Evolutionary conservation across 1,140 invertebrate species (phyloP), one percentile per base, ranked within the genome.

Genomic region (Platyura marginata): DNA sequence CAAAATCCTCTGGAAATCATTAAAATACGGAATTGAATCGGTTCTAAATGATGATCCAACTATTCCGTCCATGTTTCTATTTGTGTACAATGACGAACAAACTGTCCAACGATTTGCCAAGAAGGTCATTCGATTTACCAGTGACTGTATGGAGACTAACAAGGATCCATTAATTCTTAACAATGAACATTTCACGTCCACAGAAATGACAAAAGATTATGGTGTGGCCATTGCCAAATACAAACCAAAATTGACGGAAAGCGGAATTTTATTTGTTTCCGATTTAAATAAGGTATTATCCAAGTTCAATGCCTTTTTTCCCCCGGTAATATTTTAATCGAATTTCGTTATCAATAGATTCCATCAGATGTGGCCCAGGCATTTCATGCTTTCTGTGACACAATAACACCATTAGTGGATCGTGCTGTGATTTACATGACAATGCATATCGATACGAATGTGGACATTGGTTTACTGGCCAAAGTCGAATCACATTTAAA

Each of bases 321-420:
- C n/a, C n/a, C n/a, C n/a, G n/a, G n/a, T n/a, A n/a, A n/a, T n/a
- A n/a, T n/a, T n/a, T n/a, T n/a, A n/a, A n/a, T n/a, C n/a, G n/a
- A n/a, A n/a, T n/a, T n/a, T n/a, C n/a, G n/a, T n/a, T n/a, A n/a
- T n/a, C n/a, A n/a, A n/a, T n/a, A n/a, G n/a, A n/a, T n/a, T n/a
- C n/a, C n/a, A n/a, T n/a, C n/a, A n/a, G 39, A 36, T 22, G 48
- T 50, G 10, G 56, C 56, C 11, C 55, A 52, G 49, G 52, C 53
- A 19, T 57, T 61, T 46, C 57, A 61, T 44, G 45, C 29, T 42
- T 48, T 61, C 38, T 58, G 55, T 45, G 59, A 61, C 48, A 49
- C 51, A 40, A 47, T 49, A 11, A 51, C 46, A 21, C 57, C 59
- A n/a, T 25, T 57, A 13, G 53, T 57, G 13, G 20, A 44, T 19